Evolutionary conservation across 2,113 vertebrate genomes (phyloP).

Genomic region (Cervus canadensis): DNA sequence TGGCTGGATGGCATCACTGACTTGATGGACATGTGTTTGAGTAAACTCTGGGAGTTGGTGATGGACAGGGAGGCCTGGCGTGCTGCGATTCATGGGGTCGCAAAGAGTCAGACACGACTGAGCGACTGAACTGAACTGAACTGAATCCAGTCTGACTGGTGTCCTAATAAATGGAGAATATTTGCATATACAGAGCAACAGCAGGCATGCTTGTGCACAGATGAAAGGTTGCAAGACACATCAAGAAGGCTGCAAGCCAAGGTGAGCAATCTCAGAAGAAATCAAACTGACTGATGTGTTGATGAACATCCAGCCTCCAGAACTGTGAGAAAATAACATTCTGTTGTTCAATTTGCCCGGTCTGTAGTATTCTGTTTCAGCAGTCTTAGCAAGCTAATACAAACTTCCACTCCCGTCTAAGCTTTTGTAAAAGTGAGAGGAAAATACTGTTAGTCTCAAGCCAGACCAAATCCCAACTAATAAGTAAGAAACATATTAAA

Average conservation of each 20-base stretch:
- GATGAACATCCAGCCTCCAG: neutral
- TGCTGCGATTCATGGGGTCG: no score
- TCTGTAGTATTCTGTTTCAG: neutral
- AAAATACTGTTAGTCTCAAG: neutral
- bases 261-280: neutral
- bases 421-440: neutral
- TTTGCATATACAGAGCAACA: no score
- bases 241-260: neutral
- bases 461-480: neutral
- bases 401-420: neutral
- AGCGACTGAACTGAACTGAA: no score
- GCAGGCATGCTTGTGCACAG: neutral
- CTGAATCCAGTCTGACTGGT: neutral
- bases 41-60: no score
- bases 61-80: no score
- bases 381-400: neutral
- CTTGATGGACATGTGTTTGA: no score
- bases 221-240: neutral
- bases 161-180: neutral
- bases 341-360: neutral
- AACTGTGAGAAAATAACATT: neutral
- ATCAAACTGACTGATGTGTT: neutral
- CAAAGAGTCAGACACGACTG: no score
- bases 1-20: no score
- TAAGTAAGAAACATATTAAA: neutral